Evolutionary conservation across 2,797 vertebrate species (phyloP).

Genomic region (Lagorchestes hirsutus): DNA sequence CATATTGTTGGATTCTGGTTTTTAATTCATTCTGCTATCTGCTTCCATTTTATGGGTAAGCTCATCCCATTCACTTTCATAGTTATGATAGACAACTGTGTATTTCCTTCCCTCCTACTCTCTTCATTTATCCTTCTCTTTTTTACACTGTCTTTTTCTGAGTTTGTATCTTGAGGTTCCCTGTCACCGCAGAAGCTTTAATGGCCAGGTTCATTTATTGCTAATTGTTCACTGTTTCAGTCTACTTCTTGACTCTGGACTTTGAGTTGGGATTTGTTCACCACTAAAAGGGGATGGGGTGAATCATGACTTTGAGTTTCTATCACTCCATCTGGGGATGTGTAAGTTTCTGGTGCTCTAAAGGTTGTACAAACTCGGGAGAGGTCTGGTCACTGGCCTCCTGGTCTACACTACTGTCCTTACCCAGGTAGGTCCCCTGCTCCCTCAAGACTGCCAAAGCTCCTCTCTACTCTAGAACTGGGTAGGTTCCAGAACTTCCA

Average conservation of each 20-base stretch:
- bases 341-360: not conserved
- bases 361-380: not conserved
- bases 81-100: not conserved
- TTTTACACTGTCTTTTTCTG: not conserved
- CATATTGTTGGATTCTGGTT: not conserved
- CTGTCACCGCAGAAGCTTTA: not conserved
- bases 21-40: not conserved
- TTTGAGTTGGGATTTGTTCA: not conserved
- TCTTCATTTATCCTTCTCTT: not conserved
- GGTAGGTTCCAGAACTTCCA: not conserved
- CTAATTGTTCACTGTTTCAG: not conserved
- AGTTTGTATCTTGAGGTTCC: not conserved
- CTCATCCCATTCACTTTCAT: not conserved
- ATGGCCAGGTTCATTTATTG: not conserved
- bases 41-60: not conserved
- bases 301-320: not conserved
- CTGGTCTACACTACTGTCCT: not conserved
- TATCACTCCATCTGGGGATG: not conserved
- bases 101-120: not conserved
- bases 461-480: not conserved
- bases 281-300: too few species aligned
- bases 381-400: not conserved
- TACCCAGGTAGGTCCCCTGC: not conserved
- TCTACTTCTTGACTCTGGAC: not conserved
- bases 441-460: not conserved